A percentile compares a stretch with the other conserved stretches of the same genome.
These are phyloP conservation scores for Esox masquinongy DNA, from an alignment of 2,797 vertebrate species.

Conservation along the genomic window DNA sequence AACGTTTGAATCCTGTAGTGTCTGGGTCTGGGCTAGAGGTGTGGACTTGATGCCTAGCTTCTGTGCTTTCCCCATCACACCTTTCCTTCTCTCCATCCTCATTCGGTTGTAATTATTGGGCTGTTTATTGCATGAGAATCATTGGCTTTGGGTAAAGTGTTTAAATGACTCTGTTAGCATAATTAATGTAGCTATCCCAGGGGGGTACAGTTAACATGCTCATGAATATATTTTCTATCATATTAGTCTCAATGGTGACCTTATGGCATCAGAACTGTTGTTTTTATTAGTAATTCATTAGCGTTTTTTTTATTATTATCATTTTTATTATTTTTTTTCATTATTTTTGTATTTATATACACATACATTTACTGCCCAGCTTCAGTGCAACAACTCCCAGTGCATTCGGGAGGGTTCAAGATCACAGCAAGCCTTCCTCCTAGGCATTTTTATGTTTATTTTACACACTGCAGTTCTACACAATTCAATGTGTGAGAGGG, in stretches of 20 bases:
- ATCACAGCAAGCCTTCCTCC: too few species aligned
- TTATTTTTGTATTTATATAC: neutral
- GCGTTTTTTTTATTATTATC: neutral
- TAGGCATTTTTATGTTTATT: too few species aligned
- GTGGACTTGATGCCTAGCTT: conserved; percentile 11
- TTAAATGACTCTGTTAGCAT: conserved; percentile 76
- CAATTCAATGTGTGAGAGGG: too few species aligned
- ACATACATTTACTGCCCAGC: too few species aligned
- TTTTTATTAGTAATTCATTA: conserved; percentile 31
- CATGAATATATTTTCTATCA: conserved; percentile 60
- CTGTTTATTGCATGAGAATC: conserved; percentile 67
- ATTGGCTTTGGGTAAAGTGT: conserved; percentile 72
- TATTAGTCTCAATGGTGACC: conserved; percentile 61
- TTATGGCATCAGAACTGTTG: conserved; percentile 66
- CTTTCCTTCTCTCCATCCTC: conserved; percentile 30
- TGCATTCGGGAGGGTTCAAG: too few species aligned
- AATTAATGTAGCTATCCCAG: conserved; percentile 73
- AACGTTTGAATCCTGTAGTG: conserved; percentile 42
- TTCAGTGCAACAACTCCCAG: too few species aligned
- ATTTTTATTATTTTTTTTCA: neutral
- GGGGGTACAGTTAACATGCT: conserved; percentile 60
- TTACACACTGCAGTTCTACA: too few species aligned
- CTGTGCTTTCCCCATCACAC: conserved; percentile 19
- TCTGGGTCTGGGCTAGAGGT: neutral
- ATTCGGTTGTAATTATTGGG: conserved; percentile 74